A percentile compares a stretch with the other conserved stretches of the same genome.
These are phyloP conservation scores for Drosophila mauritiana DNA, from an alignment of 1,140 invertebrate genomes.

Conservation along the genomic window DNA sequence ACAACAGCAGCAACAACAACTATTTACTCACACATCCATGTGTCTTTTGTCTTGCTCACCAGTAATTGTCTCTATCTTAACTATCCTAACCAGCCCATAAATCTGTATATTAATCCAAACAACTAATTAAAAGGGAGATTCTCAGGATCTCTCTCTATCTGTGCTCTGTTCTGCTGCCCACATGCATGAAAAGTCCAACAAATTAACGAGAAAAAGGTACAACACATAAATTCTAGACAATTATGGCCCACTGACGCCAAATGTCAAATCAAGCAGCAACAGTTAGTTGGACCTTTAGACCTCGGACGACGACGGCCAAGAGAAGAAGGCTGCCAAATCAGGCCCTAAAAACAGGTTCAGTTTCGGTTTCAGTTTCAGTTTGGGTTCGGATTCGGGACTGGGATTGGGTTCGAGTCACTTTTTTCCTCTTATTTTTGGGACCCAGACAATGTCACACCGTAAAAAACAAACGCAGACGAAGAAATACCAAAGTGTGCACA, in stretches of 20 bases:
- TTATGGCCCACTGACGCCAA: slow-evolving; percentile 83
- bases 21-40: slow-evolving; percentile 84
- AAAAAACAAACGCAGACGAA: slow-evolving; percentile 58
- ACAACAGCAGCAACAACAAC: slow-evolving; percentile 52
- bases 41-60: slow-evolving; percentile 84
- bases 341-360: slow-evolving; percentile 83
- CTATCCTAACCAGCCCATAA: slow-evolving; percentile 39
- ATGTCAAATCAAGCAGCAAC: slow-evolving; percentile 82
- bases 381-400: neutral
- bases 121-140: slow-evolving; percentile 72
- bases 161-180: slow-evolving; percentile 49
- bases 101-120: slow-evolving; percentile 54
- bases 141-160: slow-evolving; percentile 34
- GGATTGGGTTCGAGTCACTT: neutral
- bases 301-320: slow-evolving; percentile 14
- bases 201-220: slow-evolving; percentile 81
- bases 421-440: slow-evolving; percentile 20
- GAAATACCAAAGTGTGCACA: slow-evolving; percentile 84
- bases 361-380: slow-evolving; percentile 64
- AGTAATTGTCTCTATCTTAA: slow-evolving; percentile 62
- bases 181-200: slow-evolving; percentile 51
- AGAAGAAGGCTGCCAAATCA: slow-evolving; percentile 72
- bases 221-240: slow-evolving; percentile 83
- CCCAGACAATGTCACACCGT: slow-evolving; percentile 81
- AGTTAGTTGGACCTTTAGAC: slow-evolving; percentile 83